Evolutionary conservation across 2,797 vertebrate species (phyloP).

Genomic region (Moxostoma hubbsi): DNA sequence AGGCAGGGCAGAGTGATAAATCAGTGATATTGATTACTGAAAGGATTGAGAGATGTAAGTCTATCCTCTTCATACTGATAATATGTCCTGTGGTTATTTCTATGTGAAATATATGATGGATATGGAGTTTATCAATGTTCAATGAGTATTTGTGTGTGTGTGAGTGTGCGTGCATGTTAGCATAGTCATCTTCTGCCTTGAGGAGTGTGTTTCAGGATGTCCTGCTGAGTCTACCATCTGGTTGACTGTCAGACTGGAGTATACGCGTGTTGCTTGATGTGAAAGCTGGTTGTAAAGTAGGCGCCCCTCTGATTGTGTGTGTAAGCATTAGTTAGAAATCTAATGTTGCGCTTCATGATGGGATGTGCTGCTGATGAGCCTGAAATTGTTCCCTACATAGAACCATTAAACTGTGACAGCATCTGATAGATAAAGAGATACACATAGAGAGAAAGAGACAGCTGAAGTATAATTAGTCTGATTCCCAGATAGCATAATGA

Average conservation of each 20-base stretch:
- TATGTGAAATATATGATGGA: no score
- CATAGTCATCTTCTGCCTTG: slow-evolving; percentile 3
- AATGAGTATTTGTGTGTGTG: slow-evolving; percentile 3
- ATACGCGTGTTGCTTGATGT: slow-evolving; percentile 23
- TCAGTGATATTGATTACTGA: no score
- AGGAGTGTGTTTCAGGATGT: slow-evolving; percentile 42
- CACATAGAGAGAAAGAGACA: slow-evolving; percentile 27
- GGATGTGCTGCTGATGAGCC: slow-evolving; percentile 48
- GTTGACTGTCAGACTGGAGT: slow-evolving; percentile 48
- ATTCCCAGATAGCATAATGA: slow-evolving; percentile 41
- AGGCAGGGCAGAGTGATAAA: no score
- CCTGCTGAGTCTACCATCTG: slow-evolving; percentile 56
- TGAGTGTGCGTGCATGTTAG: not conserved
- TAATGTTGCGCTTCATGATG: slow-evolving; percentile 56
- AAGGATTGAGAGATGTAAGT: no score
- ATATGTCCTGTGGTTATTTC: no score
- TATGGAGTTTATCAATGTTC: not conserved
- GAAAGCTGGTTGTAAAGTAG: slow-evolving; percentile 31
- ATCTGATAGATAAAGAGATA: slow-evolving; percentile 34
- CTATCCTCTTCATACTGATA: no score
- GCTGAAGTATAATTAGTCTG: slow-evolving; percentile 43
- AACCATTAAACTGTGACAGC: slow-evolving; percentile 50
- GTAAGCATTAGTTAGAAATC: slow-evolving; percentile 59
- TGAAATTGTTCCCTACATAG: slow-evolving; percentile 48
- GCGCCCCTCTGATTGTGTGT: slow-evolving; percentile 47